A percentile compares a stretch with the other conserved stretches of the same genome.
Evolutionary conservation across 2,888 invertebrate species (phyloP).

Genomic region (Chymomyza amoena): DNA sequence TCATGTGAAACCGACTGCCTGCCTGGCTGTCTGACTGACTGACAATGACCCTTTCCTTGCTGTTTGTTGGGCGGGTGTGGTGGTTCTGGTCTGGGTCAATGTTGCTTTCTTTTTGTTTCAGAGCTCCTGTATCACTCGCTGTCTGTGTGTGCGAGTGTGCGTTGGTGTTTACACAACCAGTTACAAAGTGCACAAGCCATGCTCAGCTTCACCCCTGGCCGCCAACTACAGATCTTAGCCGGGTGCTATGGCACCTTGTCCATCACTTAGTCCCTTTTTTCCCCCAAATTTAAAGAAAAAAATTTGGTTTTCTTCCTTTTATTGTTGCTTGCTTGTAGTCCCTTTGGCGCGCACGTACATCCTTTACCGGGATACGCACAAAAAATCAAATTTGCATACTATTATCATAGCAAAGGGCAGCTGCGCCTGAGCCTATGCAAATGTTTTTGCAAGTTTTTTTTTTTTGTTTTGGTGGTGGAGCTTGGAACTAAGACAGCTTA

Average conservation of each 20-base stretch:
- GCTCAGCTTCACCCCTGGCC: background rate
- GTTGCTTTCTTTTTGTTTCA: conserved; percentile 17
- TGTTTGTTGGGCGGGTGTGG: background rate
- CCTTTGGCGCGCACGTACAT: conserved; percentile 49
- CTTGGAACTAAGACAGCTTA: background rate
- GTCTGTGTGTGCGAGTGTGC: conserved; percentile 4
- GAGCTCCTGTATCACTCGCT: background rate
- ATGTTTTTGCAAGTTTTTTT: conserved; percentile 3
- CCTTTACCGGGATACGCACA: conserved; percentile 35
- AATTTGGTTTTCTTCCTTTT: conserved; percentile 8
- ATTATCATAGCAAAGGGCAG: conserved; percentile 55
- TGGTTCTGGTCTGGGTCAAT: conserved; percentile 25
- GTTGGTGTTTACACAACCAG: conserved; percentile 74
- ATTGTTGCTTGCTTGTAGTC: conserved; percentile 6
- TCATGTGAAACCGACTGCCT: conserved; percentile 46
- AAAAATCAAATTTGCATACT: conserved; percentile 78
- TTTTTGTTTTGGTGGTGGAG: background rate
- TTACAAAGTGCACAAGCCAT: conserved; percentile 72
- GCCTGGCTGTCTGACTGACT: conserved; percentile 32
- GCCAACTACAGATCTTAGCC: background rate
- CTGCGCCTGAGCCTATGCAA: conserved; percentile 4
- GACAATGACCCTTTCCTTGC: conserved; percentile 71
- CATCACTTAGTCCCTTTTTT: conserved; percentile 17
- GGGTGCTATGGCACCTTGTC: background rate
- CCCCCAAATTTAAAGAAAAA: background rate